Evolutionary conservation across 2,888 invertebrate species (phyloP).

Genomic region (Agonopterix arenella): DNA sequence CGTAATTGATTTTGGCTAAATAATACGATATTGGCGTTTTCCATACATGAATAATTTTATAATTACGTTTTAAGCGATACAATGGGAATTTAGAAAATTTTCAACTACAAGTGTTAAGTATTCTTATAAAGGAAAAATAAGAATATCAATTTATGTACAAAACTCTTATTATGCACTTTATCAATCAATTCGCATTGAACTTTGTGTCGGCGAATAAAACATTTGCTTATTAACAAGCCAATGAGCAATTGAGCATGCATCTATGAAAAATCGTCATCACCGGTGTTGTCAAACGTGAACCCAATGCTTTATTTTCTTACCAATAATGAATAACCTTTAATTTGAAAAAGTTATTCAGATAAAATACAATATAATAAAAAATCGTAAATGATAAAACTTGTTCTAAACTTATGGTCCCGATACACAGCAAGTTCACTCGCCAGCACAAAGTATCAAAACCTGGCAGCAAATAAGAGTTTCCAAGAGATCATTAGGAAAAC

Average conservation of each 20-base stretch:
- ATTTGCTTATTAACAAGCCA: not conserved
- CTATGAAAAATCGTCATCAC: not conserved
- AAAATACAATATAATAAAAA: not conserved
- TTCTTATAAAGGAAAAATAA: conserved; percentile 49
- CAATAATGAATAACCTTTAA: too few relatives aligned
- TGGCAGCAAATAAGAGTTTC: conserved; percentile 65
- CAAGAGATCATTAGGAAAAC: conserved; percentile 76
- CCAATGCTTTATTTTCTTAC: too few relatives aligned
- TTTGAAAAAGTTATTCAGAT: too few relatives aligned
- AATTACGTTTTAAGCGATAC: conserved; percentile 24
- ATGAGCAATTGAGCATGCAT: not conserved
- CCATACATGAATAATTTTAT: conserved; percentile 17
- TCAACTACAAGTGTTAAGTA: conserved; percentile 53
- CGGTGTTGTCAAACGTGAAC: too few relatives aligned
- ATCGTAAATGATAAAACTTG: not conserved
- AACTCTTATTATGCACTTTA: conserved; percentile 58
- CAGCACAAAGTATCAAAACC: conserved; percentile 30
- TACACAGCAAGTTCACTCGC: conserved; percentile 16
- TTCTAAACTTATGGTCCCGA: too few relatives aligned
- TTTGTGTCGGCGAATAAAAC: conserved; percentile 23
- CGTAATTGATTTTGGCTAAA: conserved; percentile 2
- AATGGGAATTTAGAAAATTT: conserved; percentile 57
- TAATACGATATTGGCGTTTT: conserved; percentile 16
- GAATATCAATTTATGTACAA: conserved; percentile 76
- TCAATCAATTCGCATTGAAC: conserved; percentile 14